phyloP scores from a whole-genome alignment of 1,140 invertebrate species.

The Drosophila jambulina region DNA sequence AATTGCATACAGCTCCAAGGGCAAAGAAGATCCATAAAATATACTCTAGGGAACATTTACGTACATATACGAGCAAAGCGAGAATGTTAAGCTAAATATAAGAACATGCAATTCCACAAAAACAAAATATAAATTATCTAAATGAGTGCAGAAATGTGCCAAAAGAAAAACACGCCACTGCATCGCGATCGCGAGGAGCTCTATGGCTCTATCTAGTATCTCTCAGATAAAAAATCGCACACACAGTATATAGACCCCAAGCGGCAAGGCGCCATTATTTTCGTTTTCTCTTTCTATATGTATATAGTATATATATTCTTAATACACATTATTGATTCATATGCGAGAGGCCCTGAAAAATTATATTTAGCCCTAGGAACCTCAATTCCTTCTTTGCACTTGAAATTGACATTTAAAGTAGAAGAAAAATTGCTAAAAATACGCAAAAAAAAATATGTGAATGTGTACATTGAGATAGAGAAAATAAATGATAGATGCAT shows the following conservation, averaged over 20 bases:
- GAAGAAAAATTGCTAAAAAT: constrained; percentile 59
- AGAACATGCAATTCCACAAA: constrained; percentile 39
- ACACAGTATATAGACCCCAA: constrained; percentile 43
- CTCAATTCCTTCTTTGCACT: constrained; percentile 39
- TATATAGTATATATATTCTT: not conserved
- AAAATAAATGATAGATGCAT: constrained; percentile 33
- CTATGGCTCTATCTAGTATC: constrained; percentile 37
- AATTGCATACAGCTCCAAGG: constrained; percentile 42
- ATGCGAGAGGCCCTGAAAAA: constrained; percentile 10
- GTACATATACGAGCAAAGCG: constrained; percentile 4
- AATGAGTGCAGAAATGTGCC: constrained; percentile 32
- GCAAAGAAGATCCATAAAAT: constrained; percentile 36
- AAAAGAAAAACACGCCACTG: constrained; percentile 62
- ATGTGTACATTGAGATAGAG: constrained; percentile 19
- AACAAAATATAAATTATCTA: constrained; percentile 58
- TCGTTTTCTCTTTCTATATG: constrained; percentile 50
- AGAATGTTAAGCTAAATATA: constrained; percentile 19
- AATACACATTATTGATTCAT: constrained; percentile 11
- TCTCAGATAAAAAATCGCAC: constrained; percentile 60
- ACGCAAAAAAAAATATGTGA: constrained; percentile 8
- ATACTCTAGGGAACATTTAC: constrained; percentile 10
- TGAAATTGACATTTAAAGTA: constrained; percentile 65
- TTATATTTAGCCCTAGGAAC: constrained; percentile 18
- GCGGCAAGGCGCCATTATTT: constrained; percentile 55
- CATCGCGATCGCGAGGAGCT: constrained; percentile 12